phyloP scores from a whole-genome alignment of 2,888 invertebrate genomes.

The Hyppa rectilinea region DNA sequence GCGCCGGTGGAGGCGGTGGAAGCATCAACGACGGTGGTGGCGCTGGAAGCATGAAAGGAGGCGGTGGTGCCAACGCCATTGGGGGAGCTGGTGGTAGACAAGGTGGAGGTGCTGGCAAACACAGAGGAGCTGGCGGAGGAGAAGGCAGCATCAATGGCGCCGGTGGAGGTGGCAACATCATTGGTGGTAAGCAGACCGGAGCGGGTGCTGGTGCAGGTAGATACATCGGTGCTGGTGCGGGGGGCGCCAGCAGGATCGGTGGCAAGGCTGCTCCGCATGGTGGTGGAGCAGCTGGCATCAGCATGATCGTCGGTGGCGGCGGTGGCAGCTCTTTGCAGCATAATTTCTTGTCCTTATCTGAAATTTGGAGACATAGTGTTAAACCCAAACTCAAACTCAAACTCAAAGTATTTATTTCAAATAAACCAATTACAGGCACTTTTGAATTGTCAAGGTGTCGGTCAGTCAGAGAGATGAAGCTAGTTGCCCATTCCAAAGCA shows the following conservation, averaged over 20 bases:
- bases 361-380: conserved; percentile 6
- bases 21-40: conserved; percentile 38
- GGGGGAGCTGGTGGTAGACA: conserved; percentile 57
- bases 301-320: conserved; percentile 79
- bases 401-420: too few species aligned
- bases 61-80: conserved; percentile 53
- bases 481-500: too few species aligned
- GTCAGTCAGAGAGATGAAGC: too few species aligned
- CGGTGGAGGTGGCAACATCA: conserved; percentile 61
- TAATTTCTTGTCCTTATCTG: conserved; percentile 68
- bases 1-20: conserved; percentile 54
- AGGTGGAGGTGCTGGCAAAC: conserved; percentile 51
- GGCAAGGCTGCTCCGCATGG: conserved; percentile 67
- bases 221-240: too few species aligned
- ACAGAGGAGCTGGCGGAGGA: conserved; percentile 41
- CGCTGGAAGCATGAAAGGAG: conserved; percentile 54
- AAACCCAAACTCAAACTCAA: too few species aligned
- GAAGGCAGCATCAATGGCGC: conserved; percentile 56
- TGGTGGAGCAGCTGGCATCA: conserved; percentile 80
- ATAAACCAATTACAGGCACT: too few species aligned
- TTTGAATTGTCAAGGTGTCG: too few species aligned
- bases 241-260: conserved; percentile 60
- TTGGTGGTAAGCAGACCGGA: conserved; percentile 55
- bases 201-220: conserved; percentile 59
- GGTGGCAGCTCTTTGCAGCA: conserved; percentile 71